Conservation (phyloP, 2,113 vertebrate species). For the Hippolais icterina region DNA sequence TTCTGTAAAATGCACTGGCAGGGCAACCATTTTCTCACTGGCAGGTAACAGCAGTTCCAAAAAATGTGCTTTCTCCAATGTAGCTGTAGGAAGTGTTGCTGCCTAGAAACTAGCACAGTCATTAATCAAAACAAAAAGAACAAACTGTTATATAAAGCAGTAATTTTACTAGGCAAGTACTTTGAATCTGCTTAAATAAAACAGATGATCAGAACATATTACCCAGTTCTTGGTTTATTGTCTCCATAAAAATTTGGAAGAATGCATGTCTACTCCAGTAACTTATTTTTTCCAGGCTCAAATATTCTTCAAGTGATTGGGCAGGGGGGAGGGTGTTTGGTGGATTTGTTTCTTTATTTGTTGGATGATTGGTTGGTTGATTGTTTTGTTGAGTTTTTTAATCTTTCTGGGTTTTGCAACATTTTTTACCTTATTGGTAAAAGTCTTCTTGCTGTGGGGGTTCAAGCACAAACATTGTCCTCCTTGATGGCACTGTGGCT, state of each 20-base stretch:
- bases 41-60: background rate
- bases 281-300: background rate
- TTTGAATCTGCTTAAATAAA: conserved; percentile 23
- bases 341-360: background rate
- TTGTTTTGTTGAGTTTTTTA: background rate
- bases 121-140: conserved; percentile 40
- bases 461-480: background rate
- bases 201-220: background rate
- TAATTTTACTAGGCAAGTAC: conserved; percentile 1
- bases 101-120: background rate
- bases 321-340: too few species aligned
- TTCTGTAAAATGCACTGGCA: background rate
- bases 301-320: background rate
- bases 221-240: background rate
- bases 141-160: background rate
- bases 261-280: background rate
- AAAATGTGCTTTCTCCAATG: background rate
- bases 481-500: background rate
- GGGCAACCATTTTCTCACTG: conserved; percentile 19
- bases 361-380: background rate
- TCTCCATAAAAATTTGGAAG: conserved; percentile 19
- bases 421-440: background rate
- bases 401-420: background rate
- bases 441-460: background rate
- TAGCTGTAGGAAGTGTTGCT: background rate